Percentiles rank a stretch among this genome's conserved stretches.
Conservation (phyloP, 2,888 invertebrate genomes). For the Teinopalpus imperialis region DNA sequence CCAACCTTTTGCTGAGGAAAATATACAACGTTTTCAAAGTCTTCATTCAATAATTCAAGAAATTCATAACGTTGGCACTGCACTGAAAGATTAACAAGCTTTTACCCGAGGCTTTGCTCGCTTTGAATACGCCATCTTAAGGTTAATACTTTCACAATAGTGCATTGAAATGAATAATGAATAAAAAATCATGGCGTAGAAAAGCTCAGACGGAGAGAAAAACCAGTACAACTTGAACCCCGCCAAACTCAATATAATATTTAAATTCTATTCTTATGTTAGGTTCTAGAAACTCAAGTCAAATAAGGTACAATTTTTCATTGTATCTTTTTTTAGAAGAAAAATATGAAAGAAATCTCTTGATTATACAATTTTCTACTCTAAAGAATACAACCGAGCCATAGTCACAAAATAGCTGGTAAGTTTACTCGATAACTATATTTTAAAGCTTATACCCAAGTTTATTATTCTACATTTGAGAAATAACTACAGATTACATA, state of each 20-base stretch:
- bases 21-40: slow-evolving; percentile 7
- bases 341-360: too few species aligned
- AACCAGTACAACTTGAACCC: slow-evolving; percentile 7
- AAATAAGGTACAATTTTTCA: slow-evolving; percentile 6
- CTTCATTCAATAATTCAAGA: slow-evolving; percentile 16
- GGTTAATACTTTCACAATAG: slow-evolving; percentile 24
- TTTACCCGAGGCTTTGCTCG: slow-evolving; percentile 7
- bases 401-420: slow-evolving; percentile 8
- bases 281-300: slow-evolving; percentile 1
- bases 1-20: background rate
- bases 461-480: too few species aligned
- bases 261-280: slow-evolving; percentile 1
- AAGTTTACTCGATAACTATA: slow-evolving; percentile 9
- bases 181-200: slow-evolving; percentile 21
- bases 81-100: slow-evolving; percentile 24
- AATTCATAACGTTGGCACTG: slow-evolving; percentile 10
- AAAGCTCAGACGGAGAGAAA: slow-evolving; percentile 5
- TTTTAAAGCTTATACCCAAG: too few species aligned
- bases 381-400: background rate
- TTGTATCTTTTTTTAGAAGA: background rate
- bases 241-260: slow-evolving; percentile 3
- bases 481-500: too few species aligned
- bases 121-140: slow-evolving; percentile 22
- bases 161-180: slow-evolving; percentile 25
- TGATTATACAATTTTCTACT: too few species aligned